phyloP scores from a whole-genome alignment of 2,113 vertebrate species.

The cattle (Bos taurus) region ARS-UCD2.0 NC_037329.1:109745501-109746000 shows the following conservation, averaged over 20 bases:
- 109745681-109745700: background rate
- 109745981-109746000: background rate
- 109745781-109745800: rapidly evolving
- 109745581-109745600: background rate
- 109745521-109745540: background rate
- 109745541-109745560: background rate
- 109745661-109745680: background rate
- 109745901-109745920: background rate
- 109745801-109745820: background rate
- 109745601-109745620: background rate
- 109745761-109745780: background rate
- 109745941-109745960: constrained; percentile 13
- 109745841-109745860: background rate
- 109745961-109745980: background rate
- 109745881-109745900: background rate
- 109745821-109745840: background rate
- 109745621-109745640: background rate
- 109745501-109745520: background rate
- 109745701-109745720: background rate
- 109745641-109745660: background rate
- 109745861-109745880: background rate
- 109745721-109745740: background rate
- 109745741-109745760: background rate
- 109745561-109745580: background rate
- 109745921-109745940: background rate